phyloP scores from a whole-genome alignment of 2,888 invertebrate species.

The Microplitis manilae region DNA sequence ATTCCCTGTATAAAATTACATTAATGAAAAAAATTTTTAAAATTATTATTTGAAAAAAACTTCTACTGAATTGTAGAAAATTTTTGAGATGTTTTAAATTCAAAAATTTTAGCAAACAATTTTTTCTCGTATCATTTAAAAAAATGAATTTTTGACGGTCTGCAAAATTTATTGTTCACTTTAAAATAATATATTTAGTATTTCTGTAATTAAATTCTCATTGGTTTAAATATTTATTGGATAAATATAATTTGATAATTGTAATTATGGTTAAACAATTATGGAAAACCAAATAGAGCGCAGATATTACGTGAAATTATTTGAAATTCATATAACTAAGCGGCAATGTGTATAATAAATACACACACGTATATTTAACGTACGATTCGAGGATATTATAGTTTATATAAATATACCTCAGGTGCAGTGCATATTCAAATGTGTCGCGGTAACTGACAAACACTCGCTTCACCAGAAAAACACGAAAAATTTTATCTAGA shows the following conservation, averaged over 20 bases:
- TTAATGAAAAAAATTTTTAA: no score
- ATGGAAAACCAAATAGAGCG: neutral
- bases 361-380: neutral
- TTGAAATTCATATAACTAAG: neutral
- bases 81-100: no score
- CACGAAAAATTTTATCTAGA: neutral
- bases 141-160: no score
- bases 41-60: no score
- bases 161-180: neutral
- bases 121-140: no score
- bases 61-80: no score
- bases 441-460: neutral
- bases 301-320: neutral
- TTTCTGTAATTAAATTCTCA: neutral
- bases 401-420: neutral
- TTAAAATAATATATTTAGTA: neutral
- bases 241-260: neutral
- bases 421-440: neutral
- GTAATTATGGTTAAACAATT: slow-evolving; percentile 1
- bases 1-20: no score
- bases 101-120: no score
- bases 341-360: neutral
- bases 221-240: neutral
- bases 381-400: neutral
- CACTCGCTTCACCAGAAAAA: neutral